A percentile compares a stretch with the other conserved stretches of the same genome.
phyloP scores from a whole-genome alignment of 1,140 invertebrate genomes.

The Drosophila micromelanica region DNA sequence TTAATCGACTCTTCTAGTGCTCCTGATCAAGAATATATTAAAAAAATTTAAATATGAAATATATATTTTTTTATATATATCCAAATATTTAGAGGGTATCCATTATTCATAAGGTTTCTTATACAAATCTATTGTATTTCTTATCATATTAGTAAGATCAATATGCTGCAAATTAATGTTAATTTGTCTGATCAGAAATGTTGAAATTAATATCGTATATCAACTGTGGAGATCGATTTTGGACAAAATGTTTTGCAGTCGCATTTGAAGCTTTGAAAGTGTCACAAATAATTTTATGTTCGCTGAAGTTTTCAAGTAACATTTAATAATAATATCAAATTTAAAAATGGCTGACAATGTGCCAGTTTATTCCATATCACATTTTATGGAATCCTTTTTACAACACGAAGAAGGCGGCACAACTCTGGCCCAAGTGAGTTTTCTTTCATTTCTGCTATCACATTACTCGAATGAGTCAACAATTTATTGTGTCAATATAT shows the following conservation, averaged over 20 bases:
- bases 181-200: conserved; percentile 55
- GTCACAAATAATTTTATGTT: conserved; percentile 49
- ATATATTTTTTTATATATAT: no score
- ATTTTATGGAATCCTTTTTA: conserved; percentile 62
- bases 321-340: background rate
- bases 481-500: no score
- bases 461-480: conserved; percentile 28
- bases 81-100: conserved; percentile 10
- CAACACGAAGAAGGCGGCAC: conserved; percentile 17
- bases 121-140: background rate
- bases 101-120: background rate
- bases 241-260: conserved; percentile 23
- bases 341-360: conserved; percentile 57
- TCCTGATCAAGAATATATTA: no score
- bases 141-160: conserved; percentile 18
- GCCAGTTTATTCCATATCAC: conserved; percentile 75
- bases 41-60: no score
- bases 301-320: conserved; percentile 15
- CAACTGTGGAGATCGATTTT: conserved; percentile 23
- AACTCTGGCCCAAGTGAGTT: conserved; percentile 50
- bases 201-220: conserved; percentile 27
- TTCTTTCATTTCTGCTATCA: conserved; percentile 6
- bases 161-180: conserved; percentile 48
- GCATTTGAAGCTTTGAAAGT: conserved; percentile 26
- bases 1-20: no score